Conservation (phyloP, 2,797 vertebrate genomes). For the Acrossocheilus wenchowensis region DNA sequence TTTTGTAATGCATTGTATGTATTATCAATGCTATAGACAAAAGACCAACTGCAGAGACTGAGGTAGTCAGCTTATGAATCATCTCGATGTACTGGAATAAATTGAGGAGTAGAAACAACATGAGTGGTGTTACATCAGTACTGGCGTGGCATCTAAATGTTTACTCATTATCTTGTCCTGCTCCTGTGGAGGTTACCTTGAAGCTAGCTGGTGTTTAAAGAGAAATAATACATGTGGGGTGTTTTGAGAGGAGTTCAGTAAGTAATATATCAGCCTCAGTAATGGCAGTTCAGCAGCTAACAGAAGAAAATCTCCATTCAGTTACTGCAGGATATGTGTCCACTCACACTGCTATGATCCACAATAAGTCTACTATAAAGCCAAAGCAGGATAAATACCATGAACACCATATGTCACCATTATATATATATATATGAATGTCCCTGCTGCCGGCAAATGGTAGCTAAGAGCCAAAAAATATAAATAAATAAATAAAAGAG, state of each 20-base stretch:
- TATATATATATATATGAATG: slow-evolving; percentile 5
- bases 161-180: background rate
- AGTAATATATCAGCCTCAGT: background rate
- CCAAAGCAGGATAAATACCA: background rate
- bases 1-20: background rate
- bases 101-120: background rate
- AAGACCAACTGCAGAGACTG: background rate
- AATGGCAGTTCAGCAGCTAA: slow-evolving; percentile 6
- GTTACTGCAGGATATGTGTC: background rate
- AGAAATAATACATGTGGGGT: background rate
- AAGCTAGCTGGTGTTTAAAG: slow-evolving; percentile 13
- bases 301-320: background rate
- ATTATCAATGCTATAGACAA: background rate
- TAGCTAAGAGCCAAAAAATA: slow-evolving; percentile 8
- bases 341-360: background rate
- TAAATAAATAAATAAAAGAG: background rate
- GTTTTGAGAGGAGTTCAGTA: background rate
- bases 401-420: background rate
- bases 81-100: background rate
- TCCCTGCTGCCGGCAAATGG: slow-evolving; percentile 42
- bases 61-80: background rate
- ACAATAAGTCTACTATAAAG: background rate
- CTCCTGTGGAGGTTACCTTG: slow-evolving; percentile 6
- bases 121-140: background rate
- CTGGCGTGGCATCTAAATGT: background rate